Base-by-base conservation (phyloP, 2,113 vertebrate species). In the Australoheros scitulus region DNA sequence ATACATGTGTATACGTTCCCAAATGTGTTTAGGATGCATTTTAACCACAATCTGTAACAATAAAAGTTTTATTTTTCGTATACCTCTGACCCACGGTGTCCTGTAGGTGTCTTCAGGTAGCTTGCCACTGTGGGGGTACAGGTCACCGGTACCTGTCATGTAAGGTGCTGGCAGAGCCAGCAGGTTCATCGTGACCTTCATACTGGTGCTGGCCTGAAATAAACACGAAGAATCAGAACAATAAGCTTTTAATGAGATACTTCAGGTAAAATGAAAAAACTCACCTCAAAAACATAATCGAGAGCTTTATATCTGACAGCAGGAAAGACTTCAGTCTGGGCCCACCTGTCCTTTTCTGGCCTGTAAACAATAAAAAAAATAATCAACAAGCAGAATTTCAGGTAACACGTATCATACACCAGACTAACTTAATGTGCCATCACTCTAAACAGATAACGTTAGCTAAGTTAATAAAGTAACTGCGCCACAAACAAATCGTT, bases 261-360 rank as follows among this genome's bases (percentile, higher is more conserved):
- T 26, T n/a, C 14, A 29, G 1, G 8, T 38, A 65, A 47, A n/a
- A 61, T 0, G 1, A 57, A 7, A 34, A 41, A 29, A 84, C 89
- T 84, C 86, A 95, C 95, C 94, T 96, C 96, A 87, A 91, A 94
- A 5, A 88, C 88, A 79, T 95, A 96, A 82, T 96, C 93, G 5
- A 96, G 75, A 41, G 92, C 92, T 84, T 92, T 94, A 82, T 68
- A 96, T 86, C 87, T 89, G 64, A 93, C 26, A 2, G 81, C 38
- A 32, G 88, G 14, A 84, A 96, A 96, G 13, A 85, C 80, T 2
- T 58, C 60, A 55, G 61, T 26, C 14, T 58, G 47, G 6, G 52
- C 3, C 65, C 18, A 20, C 14, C 13, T 59, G 38, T 43, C 38
- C 1, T 65, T 83, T 24, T 91, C 77, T 58, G 68, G 65, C 92